Base-by-base conservation (phyloP, 53 echinoderm and acorn worm genomes). In the Antedon mediterranea region DNA sequence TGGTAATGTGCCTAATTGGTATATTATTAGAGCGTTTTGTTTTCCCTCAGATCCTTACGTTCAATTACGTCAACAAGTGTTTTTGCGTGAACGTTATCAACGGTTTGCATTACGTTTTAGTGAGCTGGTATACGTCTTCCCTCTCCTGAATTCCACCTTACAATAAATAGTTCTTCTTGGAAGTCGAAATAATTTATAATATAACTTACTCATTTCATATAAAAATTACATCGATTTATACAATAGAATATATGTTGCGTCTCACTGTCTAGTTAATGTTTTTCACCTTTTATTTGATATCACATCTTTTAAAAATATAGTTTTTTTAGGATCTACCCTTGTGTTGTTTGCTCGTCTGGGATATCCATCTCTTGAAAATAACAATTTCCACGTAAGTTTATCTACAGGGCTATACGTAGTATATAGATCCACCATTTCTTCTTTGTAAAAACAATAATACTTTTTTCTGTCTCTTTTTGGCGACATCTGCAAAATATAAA, bases 151-250 rank as follows among this genome's bases (percentile, higher is more conserved):
- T 57, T 57, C 57, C 23, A 57, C 57, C 14, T 57, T 57, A 57
- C 57, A 57, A 57, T 57, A 57, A 18, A 57, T 57, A 57, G 23
- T 18, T 57, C 57, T 57, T 57, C 57, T 57, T 57, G 57, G 57
- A 57, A 57, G 57, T 57, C 57, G 57, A 57, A 37, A 37, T 57
- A 57, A 57, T 57, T 57, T 57, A 57, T 57, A 57, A 57, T 57
- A 57, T 57, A 57, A 57, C 57, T 57, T 57, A 57, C 23, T 57
- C 57, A 57, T 57, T 57, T 57, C 20, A 57, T 57, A 57, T 57
- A 57, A 57, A 57, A 57, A 57, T 57, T 57, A 57, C 57, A 57
- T 18, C 57, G 23, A 57, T 57, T 57, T 57, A 57, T 57, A 57
- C 57, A 57, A 18, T 57, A 15, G 57, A 57, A 57, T 26, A 57